These are phyloP conservation scores for Microctonus aethiopoides DNA, from an alignment of 2,888 invertebrate species.

Conservation along the genomic window DNA sequence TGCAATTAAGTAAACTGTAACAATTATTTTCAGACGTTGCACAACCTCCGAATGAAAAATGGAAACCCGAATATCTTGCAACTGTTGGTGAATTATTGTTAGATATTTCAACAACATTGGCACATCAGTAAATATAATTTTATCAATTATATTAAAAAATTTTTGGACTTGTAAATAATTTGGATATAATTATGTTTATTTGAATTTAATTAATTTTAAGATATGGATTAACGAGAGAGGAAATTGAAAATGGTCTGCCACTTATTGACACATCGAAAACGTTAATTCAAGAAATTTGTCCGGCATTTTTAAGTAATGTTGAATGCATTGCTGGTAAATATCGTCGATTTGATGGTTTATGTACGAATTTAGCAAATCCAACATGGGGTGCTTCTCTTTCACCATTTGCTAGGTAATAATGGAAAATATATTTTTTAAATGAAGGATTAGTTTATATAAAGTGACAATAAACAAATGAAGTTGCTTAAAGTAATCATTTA, in stretches of 20 bases:
- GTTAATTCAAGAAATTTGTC: conserved; percentile 85
- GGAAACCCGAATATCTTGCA: conserved; percentile 86
- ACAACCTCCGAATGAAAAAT: conserved; percentile 79
- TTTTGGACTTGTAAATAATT: too few relatives aligned
- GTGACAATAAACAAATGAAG: too few relatives aligned
- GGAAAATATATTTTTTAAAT: neutral
- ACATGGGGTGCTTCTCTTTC: conserved; percentile 90
- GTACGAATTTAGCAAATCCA: conserved; percentile 88
- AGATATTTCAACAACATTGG: conserved; percentile 85
- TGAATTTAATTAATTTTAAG: too few relatives aligned
- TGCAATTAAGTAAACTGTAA: neutral
- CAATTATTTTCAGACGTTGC: conserved; percentile 77
- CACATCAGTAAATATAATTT: conserved; percentile 67
- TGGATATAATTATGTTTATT: too few relatives aligned
- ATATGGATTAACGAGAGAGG: conserved; percentile 85
- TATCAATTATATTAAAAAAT: too few relatives aligned
- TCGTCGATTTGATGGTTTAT: conserved; percentile 86
- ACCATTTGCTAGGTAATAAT: conserved; percentile 81
- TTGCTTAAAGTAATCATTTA: too few relatives aligned
- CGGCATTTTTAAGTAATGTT: conserved; percentile 87
- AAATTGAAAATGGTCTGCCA: conserved; percentile 88
- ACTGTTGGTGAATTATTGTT: conserved; percentile 87
- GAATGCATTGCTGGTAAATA: conserved; percentile 91
- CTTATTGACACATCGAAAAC: conserved; percentile 90
- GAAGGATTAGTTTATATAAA: too few relatives aligned